Percentiles rank a stretch among this genome's conserved stretches.
phyloP scores from a whole-genome alignment of 1,140 invertebrate genomes.

The Pachypsylla venusta region DNA sequence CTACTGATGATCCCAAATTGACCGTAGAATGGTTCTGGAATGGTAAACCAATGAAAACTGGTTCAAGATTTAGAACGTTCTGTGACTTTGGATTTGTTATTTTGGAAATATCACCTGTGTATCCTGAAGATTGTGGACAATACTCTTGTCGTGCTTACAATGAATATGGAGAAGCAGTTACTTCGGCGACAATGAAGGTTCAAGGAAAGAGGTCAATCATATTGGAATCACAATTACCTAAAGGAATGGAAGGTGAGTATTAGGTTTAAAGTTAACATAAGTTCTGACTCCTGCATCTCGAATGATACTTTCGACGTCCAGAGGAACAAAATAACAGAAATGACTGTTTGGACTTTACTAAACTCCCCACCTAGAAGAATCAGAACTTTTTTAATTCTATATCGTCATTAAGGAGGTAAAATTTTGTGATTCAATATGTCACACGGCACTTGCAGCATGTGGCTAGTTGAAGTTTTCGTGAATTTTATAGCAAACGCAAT shows the following conservation, averaged over 20 bases:
- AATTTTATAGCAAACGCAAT: too few relatives aligned
- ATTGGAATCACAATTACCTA: conserved; percentile 76
- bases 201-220: conserved; percentile 80
- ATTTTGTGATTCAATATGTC: too few relatives aligned
- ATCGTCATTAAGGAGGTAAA: too few relatives aligned
- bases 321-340: too few relatives aligned
- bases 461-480: too few relatives aligned
- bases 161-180: conserved; percentile 85
- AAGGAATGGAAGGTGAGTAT: conserved; percentile 70
- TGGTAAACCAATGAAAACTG: conserved; percentile 73
- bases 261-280: too few relatives aligned
- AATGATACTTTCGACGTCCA: too few relatives aligned
- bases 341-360: too few relatives aligned
- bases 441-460: too few relatives aligned
- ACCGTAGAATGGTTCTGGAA: conserved; percentile 95
- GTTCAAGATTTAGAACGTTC: conserved; percentile 82
- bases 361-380: too few relatives aligned
- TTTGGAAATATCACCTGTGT: conserved; percentile 84
- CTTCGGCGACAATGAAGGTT: conserved; percentile 77
- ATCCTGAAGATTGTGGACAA: conserved; percentile 85
- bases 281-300: too few relatives aligned
- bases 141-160: conserved; percentile 82
- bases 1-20: conserved; percentile 84
- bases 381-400: too few relatives aligned
- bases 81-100: conserved; percentile 92